These are phyloP conservation scores for Diplodus sargus DNA, from an alignment of 2,797 vertebrate genomes.

Conservation along the genomic window DNA sequence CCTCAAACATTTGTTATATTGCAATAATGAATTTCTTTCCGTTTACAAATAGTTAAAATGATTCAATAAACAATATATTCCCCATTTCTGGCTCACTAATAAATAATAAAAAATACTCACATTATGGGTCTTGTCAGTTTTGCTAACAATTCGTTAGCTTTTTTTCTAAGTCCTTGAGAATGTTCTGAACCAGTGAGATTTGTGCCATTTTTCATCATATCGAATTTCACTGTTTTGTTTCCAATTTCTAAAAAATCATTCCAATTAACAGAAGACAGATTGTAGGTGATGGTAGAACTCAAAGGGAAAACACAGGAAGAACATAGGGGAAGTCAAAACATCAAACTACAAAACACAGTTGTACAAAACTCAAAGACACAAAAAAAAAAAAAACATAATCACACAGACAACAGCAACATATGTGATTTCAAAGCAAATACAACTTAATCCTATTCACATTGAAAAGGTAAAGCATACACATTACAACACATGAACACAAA, in stretches of 20 bases:
- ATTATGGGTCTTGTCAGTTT: neutral
- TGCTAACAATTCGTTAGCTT: neutral
- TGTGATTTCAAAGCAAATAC: conserved; percentile 30
- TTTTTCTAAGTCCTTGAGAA: conserved; percentile 17
- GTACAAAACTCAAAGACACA: conserved; percentile 48
- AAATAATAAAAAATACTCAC: neutral
- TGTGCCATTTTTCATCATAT: conserved; percentile 20
- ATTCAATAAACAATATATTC: no score
- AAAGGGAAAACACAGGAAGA: conserved; percentile 64
- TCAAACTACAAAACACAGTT: conserved; percentile 49
- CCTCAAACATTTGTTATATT: conserved; percentile 2
- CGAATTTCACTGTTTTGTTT: conserved; percentile 22
- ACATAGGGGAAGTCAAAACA: conserved; percentile 62
- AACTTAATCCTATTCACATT: conserved; percentile 27
- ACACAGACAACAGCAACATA: conserved; percentile 51
- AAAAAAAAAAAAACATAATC: conserved; percentile 27
- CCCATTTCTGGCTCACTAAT: neutral
- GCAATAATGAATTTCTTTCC: neutral
- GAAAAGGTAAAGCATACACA: conserved; percentile 39
- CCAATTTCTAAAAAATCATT: conserved; percentile 31
- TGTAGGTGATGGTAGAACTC: conserved; percentile 40
- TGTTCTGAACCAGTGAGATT: conserved; percentile 42
- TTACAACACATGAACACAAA: conserved; percentile 29
- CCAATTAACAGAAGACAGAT: conserved; percentile 36
- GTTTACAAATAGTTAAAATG: no score